These are phyloP conservation scores for Etheostoma spectabile DNA, from an alignment of 2,113 vertebrate species.

Conservation along the genomic window DNA sequence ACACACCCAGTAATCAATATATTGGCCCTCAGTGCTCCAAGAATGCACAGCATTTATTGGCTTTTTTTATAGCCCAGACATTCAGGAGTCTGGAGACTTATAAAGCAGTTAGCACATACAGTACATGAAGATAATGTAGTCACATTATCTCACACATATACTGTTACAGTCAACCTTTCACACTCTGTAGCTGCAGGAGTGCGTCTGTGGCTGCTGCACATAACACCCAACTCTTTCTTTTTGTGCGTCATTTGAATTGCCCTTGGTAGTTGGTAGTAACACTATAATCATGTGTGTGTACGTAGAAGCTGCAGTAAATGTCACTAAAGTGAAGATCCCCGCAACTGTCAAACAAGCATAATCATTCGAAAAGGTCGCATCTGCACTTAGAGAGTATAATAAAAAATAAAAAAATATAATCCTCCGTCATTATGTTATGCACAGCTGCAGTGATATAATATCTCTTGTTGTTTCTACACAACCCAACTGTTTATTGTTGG, in stretches of 20 bases:
- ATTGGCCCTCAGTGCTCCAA: not conserved
- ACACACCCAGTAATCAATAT: not conserved
- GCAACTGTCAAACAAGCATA: not conserved
- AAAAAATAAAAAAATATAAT: not conserved
- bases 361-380: not conserved
- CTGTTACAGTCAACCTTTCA: not conserved
- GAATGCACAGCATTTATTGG: not conserved
- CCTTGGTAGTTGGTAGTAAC: not conserved
- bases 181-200: not conserved
- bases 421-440: not conserved
- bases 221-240: not conserved
- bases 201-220: not conserved
- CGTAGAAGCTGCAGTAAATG: not conserved
- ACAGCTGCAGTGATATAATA: not conserved
- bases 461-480: not conserved
- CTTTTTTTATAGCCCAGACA: constrained; percentile 2
- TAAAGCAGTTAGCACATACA: not conserved
- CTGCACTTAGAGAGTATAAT: not conserved
- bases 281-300: no score
- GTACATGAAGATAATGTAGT: not conserved
- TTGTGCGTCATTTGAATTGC: not conserved
- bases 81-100: not conserved
- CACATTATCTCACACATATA: not conserved
- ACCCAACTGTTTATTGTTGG: not conserved
- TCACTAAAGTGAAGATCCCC: not conserved